Percentiles rank a stretch among this genome's conserved stretches.
phyloP scores from a whole-genome alignment of 2,797 vertebrate species.

The Rousettus madagascariensis region DNA sequence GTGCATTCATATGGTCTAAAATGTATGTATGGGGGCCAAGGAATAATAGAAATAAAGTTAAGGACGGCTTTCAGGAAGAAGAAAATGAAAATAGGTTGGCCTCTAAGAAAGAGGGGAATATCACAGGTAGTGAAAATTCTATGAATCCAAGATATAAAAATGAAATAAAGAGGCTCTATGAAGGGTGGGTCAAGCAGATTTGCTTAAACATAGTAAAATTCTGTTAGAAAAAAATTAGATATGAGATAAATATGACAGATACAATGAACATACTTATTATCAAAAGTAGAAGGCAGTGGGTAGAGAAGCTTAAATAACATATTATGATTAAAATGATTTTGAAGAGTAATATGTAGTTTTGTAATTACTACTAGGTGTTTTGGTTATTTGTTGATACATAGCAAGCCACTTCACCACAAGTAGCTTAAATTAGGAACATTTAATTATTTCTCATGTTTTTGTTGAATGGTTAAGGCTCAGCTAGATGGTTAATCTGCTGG shows the following conservation, averaged over 20 bases:
- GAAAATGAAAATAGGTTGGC: neutral
- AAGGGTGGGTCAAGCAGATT: neutral
- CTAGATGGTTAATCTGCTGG: neutral
- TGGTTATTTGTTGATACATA: neutral
- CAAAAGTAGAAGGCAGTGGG: neutral
- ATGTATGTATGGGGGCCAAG: neutral
- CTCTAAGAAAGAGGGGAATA: neutral
- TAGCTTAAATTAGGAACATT: neutral
- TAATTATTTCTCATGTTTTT: neutral
- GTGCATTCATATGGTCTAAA: neutral
- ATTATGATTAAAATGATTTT: neutral
- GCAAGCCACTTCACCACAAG: neutral
- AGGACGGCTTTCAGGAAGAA: neutral
- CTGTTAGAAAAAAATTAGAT: neutral
- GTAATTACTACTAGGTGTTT: neutral
- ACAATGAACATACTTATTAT: neutral
- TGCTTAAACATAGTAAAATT: neutral
- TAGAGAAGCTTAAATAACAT: neutral
- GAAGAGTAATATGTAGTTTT: conserved; percentile 26
- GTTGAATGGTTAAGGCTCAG: neutral
- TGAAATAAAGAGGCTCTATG: neutral
- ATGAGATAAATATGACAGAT: neutral
- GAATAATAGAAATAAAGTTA: neutral
- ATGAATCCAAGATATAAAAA: neutral
- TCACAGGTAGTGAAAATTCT: neutral